phyloP scores from a whole-genome alignment of 2,113 vertebrate species.

The Rhinolophus sinicus region DNA sequence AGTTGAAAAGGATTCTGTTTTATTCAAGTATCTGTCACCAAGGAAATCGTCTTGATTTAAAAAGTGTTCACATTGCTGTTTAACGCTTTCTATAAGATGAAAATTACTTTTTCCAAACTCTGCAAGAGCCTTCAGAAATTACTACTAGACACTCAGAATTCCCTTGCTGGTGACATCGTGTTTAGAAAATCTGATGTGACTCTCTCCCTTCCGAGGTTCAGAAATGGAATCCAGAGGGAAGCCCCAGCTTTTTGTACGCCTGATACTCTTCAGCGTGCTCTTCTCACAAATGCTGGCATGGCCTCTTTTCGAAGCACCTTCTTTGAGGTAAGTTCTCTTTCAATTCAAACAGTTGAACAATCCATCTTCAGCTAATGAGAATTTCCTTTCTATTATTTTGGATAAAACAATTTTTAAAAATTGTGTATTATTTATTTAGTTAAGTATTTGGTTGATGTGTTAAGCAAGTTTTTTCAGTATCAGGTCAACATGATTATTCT shows the following conservation, averaged over 20 bases:
- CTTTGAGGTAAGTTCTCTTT: constrained; percentile 88
- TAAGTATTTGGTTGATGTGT: neutral
- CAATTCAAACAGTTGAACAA: neutral
- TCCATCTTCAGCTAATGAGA: neutral
- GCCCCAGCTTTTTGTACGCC: constrained; percentile 89
- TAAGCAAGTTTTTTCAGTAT: neutral
- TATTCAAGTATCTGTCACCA: neutral
- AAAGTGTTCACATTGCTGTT: neutral
- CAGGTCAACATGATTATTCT: neutral
- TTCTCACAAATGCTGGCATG: constrained; percentile 89
- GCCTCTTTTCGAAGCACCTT: constrained; percentile 83
- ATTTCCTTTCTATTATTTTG: neutral
- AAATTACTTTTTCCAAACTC: neutral
- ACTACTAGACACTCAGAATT: neutral
- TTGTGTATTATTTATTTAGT: neutral
- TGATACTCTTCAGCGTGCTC: constrained; percentile 89
- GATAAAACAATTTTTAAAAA: neutral
- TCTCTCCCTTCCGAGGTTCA: constrained; percentile 79
- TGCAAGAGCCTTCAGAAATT: neutral
- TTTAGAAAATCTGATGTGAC: neutral
- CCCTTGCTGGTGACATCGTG: neutral
- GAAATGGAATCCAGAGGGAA: constrained; percentile 92
- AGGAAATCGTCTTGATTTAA: neutral
- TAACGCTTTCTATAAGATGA: neutral
- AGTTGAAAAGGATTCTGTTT: neutral